These are phyloP conservation scores for Craseonycteris thonglongyai DNA, from an alignment of 2,113 vertebrate species.

Conservation along the genomic window DNA sequence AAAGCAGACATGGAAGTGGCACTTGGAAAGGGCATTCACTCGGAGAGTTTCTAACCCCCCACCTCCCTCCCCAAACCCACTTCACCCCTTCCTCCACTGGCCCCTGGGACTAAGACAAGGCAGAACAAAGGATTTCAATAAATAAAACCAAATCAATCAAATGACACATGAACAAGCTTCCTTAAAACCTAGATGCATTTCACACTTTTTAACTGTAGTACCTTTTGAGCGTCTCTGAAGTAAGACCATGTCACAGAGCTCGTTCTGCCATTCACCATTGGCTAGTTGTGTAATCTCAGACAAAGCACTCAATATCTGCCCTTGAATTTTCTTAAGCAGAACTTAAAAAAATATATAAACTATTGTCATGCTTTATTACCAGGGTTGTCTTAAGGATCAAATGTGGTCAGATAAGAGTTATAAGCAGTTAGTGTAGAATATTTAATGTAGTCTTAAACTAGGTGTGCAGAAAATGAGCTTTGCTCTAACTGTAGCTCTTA, in stretches of 20 bases:
- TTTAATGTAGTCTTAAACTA: not conserved
- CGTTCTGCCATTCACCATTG: not conserved
- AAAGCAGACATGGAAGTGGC: slow-evolving; percentile 47
- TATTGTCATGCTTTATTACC: not conserved
- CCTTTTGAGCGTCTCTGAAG: not conserved
- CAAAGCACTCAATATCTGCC: not conserved
- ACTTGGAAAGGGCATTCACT: not conserved
- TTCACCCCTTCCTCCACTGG: not conserved
- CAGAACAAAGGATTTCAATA: not conserved
- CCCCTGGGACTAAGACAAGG: not conserved
- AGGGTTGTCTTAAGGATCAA: not conserved
- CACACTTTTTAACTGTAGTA: not conserved
- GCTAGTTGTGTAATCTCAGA: not conserved
- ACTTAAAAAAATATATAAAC: not conserved
- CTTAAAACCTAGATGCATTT: not conserved
- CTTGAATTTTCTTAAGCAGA: not conserved
- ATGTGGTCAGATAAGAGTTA: not conserved
- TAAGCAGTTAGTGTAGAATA: not conserved
- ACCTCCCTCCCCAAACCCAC: not conserved
- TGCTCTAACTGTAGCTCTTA: not conserved
- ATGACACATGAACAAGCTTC: not conserved
- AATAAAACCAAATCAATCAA: not conserved
- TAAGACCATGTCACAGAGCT: not conserved
- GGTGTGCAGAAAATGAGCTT: not conserved
- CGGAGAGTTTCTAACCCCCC: not conserved